A percentile compares a stretch with the other conserved stretches of the same genome.
Evolutionary conservation across 2,888 invertebrate genomes (phyloP).

Genomic region (Hartigia nigra): DNA sequence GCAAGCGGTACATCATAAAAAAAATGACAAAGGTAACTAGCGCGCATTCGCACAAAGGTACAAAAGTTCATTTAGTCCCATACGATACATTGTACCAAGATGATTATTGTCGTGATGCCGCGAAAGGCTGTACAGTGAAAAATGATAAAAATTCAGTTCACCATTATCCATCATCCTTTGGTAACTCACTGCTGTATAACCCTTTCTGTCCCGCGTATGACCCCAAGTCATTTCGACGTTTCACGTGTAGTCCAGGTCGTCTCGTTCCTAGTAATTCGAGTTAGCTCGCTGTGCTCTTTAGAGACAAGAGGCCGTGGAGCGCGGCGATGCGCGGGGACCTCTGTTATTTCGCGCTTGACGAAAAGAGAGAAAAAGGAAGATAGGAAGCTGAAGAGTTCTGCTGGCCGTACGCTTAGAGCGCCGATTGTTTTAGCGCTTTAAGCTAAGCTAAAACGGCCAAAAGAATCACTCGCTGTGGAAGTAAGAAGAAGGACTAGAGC

Average conservation of each 20-base stretch:
- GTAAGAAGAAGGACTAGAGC: constrained; percentile 12
- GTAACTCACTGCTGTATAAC: background rate
- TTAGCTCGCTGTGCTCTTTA: background rate
- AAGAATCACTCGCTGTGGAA: background rate
- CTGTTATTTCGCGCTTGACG: constrained; percentile 60
- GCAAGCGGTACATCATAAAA: background rate
- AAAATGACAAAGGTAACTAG: background rate
- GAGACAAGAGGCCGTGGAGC: background rate
- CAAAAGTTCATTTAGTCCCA: background rate
- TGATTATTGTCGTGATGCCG: too few relatives aligned
- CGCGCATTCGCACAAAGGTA: background rate
- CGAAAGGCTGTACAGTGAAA: background rate
- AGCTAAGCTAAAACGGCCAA: constrained; percentile 45
- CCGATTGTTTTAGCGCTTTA: constrained; percentile 54
- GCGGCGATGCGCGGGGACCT: constrained; percentile 17
- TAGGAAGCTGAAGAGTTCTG: background rate
- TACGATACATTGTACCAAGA: background rate
- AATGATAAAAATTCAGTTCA: background rate
- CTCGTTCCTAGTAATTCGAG: constrained; percentile 4
- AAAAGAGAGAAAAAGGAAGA: constrained; percentile 47
- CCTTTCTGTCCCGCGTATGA: background rate
- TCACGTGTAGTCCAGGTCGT: background rate
- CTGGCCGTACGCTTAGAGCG: constrained; percentile 23
- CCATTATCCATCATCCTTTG: background rate
- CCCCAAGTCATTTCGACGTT: background rate